Evolutionary conservation across 1,140 invertebrate species (phyloP).

Genomic region (Theocolax elegans): DNA sequence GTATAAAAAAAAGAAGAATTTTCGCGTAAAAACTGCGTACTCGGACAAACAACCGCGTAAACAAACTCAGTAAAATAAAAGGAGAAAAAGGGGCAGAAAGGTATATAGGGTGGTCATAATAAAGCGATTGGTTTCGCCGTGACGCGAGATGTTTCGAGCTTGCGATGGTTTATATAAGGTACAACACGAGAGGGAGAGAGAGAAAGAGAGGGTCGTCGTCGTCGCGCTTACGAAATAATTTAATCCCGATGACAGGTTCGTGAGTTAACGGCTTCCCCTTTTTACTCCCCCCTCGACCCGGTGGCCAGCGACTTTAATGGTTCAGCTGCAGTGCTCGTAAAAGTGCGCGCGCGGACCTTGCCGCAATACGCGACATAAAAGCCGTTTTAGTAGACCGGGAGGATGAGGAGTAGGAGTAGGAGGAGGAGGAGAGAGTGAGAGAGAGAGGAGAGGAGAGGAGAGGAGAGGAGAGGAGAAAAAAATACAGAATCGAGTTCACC

Average conservation of each 20-base stretch:
- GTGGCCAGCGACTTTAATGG: slow-evolving; percentile 24
- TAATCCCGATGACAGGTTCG: slow-evolving; percentile 26
- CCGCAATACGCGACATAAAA: slow-evolving; percentile 26
- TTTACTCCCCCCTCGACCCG: not conserved
- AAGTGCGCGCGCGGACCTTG: not conserved
- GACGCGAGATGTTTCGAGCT: too few species aligned
- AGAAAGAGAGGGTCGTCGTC: too few species aligned
- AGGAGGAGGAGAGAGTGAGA: not conserved
- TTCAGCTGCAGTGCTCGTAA: slow-evolving; percentile 23
- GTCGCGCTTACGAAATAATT: slow-evolving; percentile 29
- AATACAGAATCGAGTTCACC: not conserved
- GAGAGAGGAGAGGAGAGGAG: not conserved
- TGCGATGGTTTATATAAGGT: too few species aligned
- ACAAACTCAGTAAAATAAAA: too few species aligned
- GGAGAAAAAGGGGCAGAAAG: too few species aligned
- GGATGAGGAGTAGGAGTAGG: too few species aligned
- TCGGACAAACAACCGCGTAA: too few species aligned
- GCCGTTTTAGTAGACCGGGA: slow-evolving; percentile 24
- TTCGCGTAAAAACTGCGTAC: too few species aligned
- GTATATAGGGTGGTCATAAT: too few species aligned
- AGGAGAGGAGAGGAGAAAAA: not conserved
- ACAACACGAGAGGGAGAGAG: too few species aligned
- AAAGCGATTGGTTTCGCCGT: too few species aligned
- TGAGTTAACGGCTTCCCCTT: slow-evolving; percentile 17
- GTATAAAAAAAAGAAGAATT: too few species aligned